phyloP scores from a whole-genome alignment of 1,140 invertebrate genomes.

The Aphelenchoides fujianensis region DNA sequence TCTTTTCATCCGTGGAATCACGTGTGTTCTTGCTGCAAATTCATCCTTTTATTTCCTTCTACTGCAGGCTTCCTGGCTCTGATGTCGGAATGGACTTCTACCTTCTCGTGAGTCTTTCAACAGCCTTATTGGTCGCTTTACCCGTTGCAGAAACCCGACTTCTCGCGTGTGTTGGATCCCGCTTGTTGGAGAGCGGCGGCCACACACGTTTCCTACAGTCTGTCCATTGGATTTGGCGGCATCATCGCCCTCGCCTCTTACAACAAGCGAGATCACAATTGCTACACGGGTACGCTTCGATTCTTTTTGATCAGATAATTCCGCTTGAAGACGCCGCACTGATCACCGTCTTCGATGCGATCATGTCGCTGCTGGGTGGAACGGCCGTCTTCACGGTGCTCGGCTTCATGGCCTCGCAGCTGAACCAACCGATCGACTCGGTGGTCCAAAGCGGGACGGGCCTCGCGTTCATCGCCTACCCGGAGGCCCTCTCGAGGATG shows the following conservation, averaged over 20 bases:
- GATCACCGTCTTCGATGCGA: constrained; percentile 70
- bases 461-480: constrained; percentile 62
- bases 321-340: constrained; percentile 65
- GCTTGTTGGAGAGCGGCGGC: constrained; percentile 39
- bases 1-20: constrained; percentile 36
- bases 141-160: constrained; percentile 1
- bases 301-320: neutral
- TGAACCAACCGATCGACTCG: constrained; percentile 63
- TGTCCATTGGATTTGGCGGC: constrained; percentile 40
- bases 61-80: constrained; percentile 31
- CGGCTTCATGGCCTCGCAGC: constrained; percentile 67
- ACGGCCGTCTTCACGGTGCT: constrained; percentile 68
- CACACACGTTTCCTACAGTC: constrained; percentile 43
- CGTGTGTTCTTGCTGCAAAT: constrained; percentile 9
- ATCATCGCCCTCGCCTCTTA: constrained; percentile 39
- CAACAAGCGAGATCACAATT: constrained; percentile 40
- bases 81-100: constrained; percentile 40
- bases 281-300: constrained; percentile 10
- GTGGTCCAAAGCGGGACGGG: constrained; percentile 41
- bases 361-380: constrained; percentile 70
- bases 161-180: neutral
- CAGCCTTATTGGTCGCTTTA: neutral
- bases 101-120: constrained; percentile 22
- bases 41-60: too few relatives aligned
- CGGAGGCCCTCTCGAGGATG: constrained; percentile 63